These are phyloP conservation scores for Ramphastos sulfuratus DNA, from an alignment of 2,113 vertebrate genomes.

Conservation along the genomic window DNA sequence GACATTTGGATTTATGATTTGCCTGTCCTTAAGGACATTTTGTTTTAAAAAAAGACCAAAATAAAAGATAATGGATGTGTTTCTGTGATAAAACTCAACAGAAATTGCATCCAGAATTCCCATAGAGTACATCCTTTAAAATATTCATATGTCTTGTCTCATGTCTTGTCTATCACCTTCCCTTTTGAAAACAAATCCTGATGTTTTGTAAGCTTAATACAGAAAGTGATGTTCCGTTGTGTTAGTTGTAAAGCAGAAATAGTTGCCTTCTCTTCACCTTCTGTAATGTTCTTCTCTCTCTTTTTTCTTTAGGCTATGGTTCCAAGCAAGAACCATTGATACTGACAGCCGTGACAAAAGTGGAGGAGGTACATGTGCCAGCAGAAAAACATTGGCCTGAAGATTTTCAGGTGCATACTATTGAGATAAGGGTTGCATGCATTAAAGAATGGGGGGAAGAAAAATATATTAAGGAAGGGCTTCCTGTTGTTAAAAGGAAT, in stretches of 20 bases:
- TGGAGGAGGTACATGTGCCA: slow-evolving; percentile 56
- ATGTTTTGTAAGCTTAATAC: background rate
- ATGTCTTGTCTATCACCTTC: background rate
- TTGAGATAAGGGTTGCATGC: background rate
- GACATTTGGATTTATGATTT: background rate
- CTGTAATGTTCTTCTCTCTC: background rate
- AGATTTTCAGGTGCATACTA: slow-evolving; percentile 77
- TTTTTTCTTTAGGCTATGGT: slow-evolving; percentile 78
- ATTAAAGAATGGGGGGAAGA: background rate
- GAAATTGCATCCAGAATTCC: background rate
- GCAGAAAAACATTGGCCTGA: slow-evolving; percentile 71
- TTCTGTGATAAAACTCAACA: background rate
- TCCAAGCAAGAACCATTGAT: slow-evolving; percentile 77
- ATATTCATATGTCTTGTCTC: background rate
- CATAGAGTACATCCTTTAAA: background rate
- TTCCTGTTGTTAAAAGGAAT: slow-evolving; percentile 21
- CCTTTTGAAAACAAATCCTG: background rate
- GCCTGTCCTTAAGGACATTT: background rate
- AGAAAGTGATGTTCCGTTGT: background rate
- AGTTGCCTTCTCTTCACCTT: background rate
- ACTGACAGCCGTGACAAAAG: slow-evolving; percentile 74
- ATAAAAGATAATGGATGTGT: background rate
- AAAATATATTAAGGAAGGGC: background rate
- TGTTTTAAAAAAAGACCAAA: background rate
- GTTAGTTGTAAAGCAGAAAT: background rate